A percentile compares a stretch with the other conserved stretches of the same genome.
These are phyloP conservation scores for Pimephales promelas DNA, from an alignment of 2,113 vertebrate species.

Conservation along the genomic window DNA sequence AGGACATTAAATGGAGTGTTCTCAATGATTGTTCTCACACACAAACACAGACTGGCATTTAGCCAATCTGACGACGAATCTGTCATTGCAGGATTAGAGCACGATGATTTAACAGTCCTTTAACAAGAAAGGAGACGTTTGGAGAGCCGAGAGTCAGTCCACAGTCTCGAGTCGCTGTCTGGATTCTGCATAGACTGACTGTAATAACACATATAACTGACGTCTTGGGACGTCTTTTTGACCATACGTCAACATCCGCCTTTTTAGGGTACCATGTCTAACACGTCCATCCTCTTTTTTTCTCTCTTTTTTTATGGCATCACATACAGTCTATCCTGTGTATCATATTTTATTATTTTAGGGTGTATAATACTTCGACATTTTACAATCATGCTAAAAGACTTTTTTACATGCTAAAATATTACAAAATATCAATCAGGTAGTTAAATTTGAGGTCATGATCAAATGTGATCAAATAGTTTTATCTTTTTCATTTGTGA, in stretches of 20 bases:
- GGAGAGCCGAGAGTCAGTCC: background rate
- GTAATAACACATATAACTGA: no score
- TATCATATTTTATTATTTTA: background rate
- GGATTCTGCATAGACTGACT: background rate
- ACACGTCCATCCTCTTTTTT: background rate
- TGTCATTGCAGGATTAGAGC: constrained; percentile 60
- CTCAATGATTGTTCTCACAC: constrained; percentile 22
- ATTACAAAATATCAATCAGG: background rate
- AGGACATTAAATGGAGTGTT: background rate
- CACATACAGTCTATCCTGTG: background rate
- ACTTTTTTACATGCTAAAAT: no score
- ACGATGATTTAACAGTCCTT: constrained; percentile 38
- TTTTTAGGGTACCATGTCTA: no score
- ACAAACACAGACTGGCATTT: constrained; percentile 9
- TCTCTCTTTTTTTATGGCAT: constrained; percentile 10
- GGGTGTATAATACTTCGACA: no score
- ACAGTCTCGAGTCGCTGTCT: constrained; percentile 7
- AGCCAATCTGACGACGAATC: constrained; percentile 57
- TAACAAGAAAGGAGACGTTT: constrained; percentile 30
- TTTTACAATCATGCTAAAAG: background rate
- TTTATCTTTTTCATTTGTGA: background rate
- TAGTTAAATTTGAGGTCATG: background rate
- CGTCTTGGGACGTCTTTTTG: no score
- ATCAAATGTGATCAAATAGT: background rate
- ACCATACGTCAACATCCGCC: no score